A percentile compares a stretch with the other conserved stretches of the same genome.
Evolutionary conservation across 2,797 vertebrate species (phyloP).

Genomic region (Manis javanica): DNA sequence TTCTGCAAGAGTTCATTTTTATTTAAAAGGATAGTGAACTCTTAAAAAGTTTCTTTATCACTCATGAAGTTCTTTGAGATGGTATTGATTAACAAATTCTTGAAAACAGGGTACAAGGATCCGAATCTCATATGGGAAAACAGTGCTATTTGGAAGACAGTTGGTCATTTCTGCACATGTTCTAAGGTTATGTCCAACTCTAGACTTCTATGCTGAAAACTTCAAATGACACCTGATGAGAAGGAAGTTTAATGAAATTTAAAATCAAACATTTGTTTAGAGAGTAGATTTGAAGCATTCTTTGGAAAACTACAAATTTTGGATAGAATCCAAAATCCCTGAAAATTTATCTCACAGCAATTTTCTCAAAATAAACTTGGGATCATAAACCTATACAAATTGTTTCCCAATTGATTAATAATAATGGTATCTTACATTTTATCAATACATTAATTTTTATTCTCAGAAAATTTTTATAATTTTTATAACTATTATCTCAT

Average conservation of each 20-base stretch:
- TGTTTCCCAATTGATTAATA: background rate
- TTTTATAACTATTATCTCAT: background rate
- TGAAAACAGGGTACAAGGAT: background rate
- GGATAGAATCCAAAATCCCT: background rate
- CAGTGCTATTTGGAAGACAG: background rate
- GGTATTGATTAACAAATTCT: background rate
- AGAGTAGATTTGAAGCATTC: background rate
- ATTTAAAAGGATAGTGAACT: slow-evolving; percentile 17
- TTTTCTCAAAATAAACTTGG: background rate
- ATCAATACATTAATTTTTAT: background rate
- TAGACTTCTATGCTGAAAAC: background rate
- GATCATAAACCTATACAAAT: background rate
- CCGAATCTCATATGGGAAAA: background rate
- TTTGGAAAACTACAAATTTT: background rate
- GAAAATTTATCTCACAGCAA: background rate
- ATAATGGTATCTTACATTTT: background rate
- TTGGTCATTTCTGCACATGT: background rate
- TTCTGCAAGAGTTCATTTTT: background rate
- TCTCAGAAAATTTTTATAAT: background rate
- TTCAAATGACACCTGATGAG: background rate
- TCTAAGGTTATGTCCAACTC: background rate
- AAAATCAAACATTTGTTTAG: background rate
- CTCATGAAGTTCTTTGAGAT: background rate
- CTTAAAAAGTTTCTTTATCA: background rate
- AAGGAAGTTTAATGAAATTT: background rate